These are phyloP conservation scores for Cynopterus brachyotis DNA, from an alignment of 2,113 vertebrate genomes.

Conservation along the genomic window DNA sequence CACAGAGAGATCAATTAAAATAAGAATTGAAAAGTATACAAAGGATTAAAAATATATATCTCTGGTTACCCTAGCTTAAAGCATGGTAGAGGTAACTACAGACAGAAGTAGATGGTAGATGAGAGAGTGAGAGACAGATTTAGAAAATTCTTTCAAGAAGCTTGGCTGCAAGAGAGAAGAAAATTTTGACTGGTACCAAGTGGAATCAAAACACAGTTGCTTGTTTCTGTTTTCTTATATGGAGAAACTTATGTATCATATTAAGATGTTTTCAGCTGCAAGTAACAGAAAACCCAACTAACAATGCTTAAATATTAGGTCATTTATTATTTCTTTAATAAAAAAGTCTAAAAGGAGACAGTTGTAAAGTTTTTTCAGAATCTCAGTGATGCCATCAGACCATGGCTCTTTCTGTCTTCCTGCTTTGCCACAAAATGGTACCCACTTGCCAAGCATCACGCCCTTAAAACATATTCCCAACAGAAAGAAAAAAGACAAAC, in stretches of 20 bases:
- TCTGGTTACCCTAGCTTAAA: not conserved
- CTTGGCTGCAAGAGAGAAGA: not conserved
- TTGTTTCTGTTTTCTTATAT: not conserved
- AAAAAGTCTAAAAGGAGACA: constrained; percentile 13
- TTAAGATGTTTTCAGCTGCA: not conserved
- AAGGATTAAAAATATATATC: not conserved
- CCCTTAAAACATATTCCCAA: not conserved
- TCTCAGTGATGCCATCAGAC: not conserved
- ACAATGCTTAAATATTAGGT: not conserved
- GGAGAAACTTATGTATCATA: not conserved
- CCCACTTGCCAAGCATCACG: not conserved
- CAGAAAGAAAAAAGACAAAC: not conserved
- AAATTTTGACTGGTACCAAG: not conserved
- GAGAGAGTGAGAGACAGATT: not conserved
- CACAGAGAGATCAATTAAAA: not conserved
- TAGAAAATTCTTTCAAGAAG: not conserved
- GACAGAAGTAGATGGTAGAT: not conserved
- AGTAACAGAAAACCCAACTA: not conserved
- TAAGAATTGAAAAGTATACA: not conserved
- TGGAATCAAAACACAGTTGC: not conserved
- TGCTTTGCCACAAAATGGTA: not conserved
- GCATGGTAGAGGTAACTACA: not conserved
- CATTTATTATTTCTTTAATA: not conserved
- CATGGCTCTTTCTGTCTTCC: not conserved
- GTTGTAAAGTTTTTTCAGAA: not conserved